These are phyloP conservation scores for Enhydra lutris DNA, from an alignment of 2,113 vertebrate species.

Conservation along the genomic window DNA sequence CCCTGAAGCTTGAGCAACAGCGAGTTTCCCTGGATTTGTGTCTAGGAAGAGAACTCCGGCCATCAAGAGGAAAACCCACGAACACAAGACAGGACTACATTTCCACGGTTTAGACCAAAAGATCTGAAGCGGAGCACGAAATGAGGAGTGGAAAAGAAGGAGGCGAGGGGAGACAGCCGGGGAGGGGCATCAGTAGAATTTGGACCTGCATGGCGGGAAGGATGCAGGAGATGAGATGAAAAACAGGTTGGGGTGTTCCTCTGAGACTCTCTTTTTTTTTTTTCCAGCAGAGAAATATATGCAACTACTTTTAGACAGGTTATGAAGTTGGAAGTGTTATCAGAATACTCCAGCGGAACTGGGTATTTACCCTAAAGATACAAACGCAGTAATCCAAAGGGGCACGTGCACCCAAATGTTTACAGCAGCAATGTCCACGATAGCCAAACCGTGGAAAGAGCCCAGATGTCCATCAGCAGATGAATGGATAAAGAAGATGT, in stretches of 20 bases:
- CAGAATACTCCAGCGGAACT: background rate
- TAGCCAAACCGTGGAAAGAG: too few relatives aligned
- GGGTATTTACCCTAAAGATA: too few relatives aligned
- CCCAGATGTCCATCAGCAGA: too few relatives aligned
- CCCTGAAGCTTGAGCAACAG: background rate
- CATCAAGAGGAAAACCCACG: background rate
- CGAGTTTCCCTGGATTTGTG: background rate
- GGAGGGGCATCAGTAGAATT: background rate
- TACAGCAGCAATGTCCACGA: too few relatives aligned
- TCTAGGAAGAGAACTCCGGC: background rate
- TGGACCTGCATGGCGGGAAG: background rate
- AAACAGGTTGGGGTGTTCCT: background rate
- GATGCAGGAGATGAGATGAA: background rate
- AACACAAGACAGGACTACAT: background rate
- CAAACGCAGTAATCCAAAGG: too few relatives aligned
- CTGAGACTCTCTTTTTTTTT: background rate
- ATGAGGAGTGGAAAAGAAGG: background rate
- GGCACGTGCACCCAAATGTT: too few relatives aligned
- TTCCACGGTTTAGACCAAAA: background rate
- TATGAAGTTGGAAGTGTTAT: background rate
- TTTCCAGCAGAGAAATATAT: background rate
- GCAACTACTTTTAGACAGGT: background rate
- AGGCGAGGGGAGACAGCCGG: accelerated
- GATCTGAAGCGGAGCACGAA: background rate
- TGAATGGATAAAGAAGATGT: too few relatives aligned